phyloP scores from a whole-genome alignment of 92 coral and sea anemone species.

The Ricordea florida region DNA sequence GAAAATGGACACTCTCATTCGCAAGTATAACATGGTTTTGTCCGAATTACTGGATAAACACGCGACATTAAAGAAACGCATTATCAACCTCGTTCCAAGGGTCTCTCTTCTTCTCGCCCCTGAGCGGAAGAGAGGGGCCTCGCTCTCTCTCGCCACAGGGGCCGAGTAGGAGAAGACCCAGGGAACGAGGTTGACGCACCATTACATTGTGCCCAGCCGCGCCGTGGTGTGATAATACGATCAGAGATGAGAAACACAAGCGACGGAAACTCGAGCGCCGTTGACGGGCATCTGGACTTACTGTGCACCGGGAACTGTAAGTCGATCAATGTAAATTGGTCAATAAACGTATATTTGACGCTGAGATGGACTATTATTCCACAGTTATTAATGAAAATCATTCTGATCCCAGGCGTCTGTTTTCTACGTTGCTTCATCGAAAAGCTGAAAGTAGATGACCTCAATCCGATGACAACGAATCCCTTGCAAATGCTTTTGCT shows the following conservation, averaged over 20 bases:
- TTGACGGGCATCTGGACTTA: conserved; percentile 19
- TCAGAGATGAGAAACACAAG: conserved; percentile 1
- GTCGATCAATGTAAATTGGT: conserved; percentile 21
- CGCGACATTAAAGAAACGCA: conserved; percentile 25
- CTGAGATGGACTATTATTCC: conserved; percentile 41
- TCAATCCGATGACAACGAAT: conserved; percentile 11
- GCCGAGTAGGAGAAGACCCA: no score
- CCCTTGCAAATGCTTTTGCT: conserved; percentile 32
- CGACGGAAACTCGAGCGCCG: conserved; percentile 10
- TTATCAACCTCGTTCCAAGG: no score
- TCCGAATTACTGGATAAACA: conserved; percentile 18
- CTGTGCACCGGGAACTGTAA: conserved; percentile 15
- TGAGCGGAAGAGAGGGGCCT: no score
- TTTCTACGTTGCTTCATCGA: conserved; percentile 31
- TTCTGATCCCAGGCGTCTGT: conserved; percentile 33
- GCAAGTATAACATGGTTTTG: conserved; percentile 1
- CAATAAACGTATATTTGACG: conserved; percentile 21
- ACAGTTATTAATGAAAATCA: conserved; percentile 7
- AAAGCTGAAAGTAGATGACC: conserved; percentile 27
- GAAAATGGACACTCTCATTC: background rate
- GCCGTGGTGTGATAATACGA: conserved; percentile 14
- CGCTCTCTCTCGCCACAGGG: no score
- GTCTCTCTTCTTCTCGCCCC: no score
- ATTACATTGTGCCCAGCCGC: conserved; percentile 36
- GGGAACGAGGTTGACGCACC: no score